phyloP scores from a whole-genome alignment of 2,113 vertebrate species.

The Turnix velox region DNA sequence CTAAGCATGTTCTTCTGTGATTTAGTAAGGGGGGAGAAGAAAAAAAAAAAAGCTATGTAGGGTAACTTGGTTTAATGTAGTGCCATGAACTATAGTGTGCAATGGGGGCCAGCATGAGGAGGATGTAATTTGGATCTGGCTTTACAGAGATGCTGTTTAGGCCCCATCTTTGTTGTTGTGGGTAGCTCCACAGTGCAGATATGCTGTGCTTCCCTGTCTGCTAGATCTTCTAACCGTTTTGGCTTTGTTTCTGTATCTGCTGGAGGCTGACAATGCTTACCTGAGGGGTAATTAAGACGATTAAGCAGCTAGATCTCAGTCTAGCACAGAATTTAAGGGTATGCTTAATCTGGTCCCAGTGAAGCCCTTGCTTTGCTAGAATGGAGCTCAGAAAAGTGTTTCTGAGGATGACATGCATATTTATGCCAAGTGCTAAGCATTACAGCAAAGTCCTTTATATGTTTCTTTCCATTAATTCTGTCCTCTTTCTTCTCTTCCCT shows the following conservation, averaged over 20 bases:
- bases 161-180: fast-evolving
- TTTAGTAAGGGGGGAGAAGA: background rate
- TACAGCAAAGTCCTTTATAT: background rate
- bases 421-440: background rate
- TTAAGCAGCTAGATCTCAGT: background rate
- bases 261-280: background rate
- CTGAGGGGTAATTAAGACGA: background rate
- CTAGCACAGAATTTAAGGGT: constrained; percentile 17
- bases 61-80: background rate
- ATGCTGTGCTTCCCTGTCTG: background rate
- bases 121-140: background rate
- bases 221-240: background rate
- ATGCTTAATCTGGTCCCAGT: background rate
- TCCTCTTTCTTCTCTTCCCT: background rate
- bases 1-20: background rate
- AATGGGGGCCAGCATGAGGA: fast-evolving
- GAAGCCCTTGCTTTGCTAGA: background rate
- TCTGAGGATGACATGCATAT: background rate
- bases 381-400: background rate
- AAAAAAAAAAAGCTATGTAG: background rate
- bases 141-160: background rate
- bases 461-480: background rate
- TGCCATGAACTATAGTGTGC: fast-evolving
- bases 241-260: background rate
- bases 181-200: background rate